Conservation (phyloP, 2,888 invertebrate genomes). For the Thymelicus sylvestris region DNA sequence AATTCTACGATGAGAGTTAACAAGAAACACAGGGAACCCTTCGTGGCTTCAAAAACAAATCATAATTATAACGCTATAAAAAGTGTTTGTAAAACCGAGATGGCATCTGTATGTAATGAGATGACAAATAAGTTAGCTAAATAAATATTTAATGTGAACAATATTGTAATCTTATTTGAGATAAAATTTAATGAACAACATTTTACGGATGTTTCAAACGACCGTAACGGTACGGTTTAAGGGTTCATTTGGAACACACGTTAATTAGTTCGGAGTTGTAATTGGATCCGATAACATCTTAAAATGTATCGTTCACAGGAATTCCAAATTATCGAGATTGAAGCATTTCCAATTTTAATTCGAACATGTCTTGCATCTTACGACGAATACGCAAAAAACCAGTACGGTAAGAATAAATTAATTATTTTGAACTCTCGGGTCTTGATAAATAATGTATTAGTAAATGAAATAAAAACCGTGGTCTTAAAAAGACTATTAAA, state of each 20-base stretch:
- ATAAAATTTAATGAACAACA: constrained; percentile 26
- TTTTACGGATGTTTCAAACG: constrained; percentile 27
- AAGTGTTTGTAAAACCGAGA: constrained; percentile 43
- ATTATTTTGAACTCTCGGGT: constrained; percentile 19
- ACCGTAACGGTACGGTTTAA: constrained; percentile 29
- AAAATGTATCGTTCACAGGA: constrained; percentile 26
- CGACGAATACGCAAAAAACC: constrained; percentile 12
- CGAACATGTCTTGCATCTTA: constrained; percentile 20
- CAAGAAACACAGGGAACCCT: constrained; percentile 59
- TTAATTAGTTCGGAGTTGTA: constrained; percentile 31
- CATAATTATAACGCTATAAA: constrained; percentile 53
- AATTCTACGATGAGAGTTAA: constrained; percentile 73
- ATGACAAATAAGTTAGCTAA: constrained; percentile 28
- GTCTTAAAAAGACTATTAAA: not conserved
- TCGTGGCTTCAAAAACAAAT: constrained; percentile 58
- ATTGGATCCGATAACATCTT: constrained; percentile 38
- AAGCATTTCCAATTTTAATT: constrained; percentile 32
- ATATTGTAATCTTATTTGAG: constrained; percentile 5
- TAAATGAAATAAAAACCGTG: constrained; percentile 6
- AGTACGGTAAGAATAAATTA: constrained; percentile 11
- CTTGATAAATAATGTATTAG: constrained; percentile 32
- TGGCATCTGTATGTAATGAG: constrained; percentile 39
- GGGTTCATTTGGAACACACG: constrained; percentile 24
- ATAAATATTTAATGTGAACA: constrained; percentile 24
- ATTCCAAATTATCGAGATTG: constrained; percentile 23